A percentile compares a stretch with the other conserved stretches of the same genome.
These are phyloP conservation scores for Trichogramma pretiosum DNA, from an alignment of 1,140 invertebrate genomes.

Conservation along the genomic window DNA sequence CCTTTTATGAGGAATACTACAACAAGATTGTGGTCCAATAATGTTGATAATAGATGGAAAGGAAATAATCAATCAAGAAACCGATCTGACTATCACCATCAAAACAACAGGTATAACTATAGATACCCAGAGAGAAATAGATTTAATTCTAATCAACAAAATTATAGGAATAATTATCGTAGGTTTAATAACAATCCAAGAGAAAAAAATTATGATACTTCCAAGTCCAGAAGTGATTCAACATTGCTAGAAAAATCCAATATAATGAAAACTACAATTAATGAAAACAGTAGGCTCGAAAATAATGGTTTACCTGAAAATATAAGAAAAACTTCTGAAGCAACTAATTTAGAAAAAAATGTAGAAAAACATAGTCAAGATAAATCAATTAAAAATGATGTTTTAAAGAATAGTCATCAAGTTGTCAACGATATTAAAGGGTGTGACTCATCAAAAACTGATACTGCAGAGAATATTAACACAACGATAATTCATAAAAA, in stretches of 20 bases:
- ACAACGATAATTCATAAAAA: not conserved
- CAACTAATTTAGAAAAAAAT: too few relatives aligned
- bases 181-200: not conserved
- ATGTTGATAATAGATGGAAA: slow-evolving; percentile 17
- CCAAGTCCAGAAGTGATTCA: not conserved
- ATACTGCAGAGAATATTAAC: slow-evolving; percentile 2
- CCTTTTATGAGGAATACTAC: slow-evolving; percentile 9
- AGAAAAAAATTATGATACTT: not conserved
- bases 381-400: not conserved
- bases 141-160: slow-evolving; percentile 7
- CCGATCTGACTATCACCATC: slow-evolving; percentile 4
- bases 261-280: not conserved
- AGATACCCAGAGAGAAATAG: slow-evolving; percentile 13
- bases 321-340: not conserved
- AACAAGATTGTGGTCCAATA: slow-evolving; percentile 10
- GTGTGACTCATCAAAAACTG: slow-evolving; percentile 2
- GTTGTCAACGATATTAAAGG: slow-evolving; percentile 5
- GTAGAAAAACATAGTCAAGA: not conserved
- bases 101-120: slow-evolving; percentile 10
- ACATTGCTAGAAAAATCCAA: not conserved
- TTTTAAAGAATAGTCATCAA: too few relatives aligned
- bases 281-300: not conserved
- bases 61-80: slow-evolving; percentile 7
- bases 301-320: not conserved
- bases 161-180: not conserved